phyloP scores from a whole-genome alignment of 2,113 vertebrate species.

The Bujurquina vittata region DNA sequence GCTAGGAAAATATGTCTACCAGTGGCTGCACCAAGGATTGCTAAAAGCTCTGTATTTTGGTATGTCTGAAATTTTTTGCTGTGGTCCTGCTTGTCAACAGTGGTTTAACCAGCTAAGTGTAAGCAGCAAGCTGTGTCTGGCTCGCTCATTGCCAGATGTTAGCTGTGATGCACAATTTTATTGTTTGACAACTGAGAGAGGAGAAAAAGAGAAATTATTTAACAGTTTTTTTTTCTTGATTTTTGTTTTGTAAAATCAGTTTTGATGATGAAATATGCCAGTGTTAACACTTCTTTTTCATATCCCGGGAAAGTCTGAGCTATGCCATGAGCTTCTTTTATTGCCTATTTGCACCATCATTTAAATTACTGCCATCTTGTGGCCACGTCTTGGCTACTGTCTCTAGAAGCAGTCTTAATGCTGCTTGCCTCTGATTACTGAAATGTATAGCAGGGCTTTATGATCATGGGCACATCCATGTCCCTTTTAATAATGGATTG shows the following conservation, averaged over 20 bases:
- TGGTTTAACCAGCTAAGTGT: conserved; percentile 6
- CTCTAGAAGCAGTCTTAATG: background rate
- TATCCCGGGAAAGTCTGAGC: background rate
- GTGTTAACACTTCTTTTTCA: background rate
- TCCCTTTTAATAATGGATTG: no score
- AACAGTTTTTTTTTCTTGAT: background rate
- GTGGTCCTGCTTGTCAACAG: background rate
- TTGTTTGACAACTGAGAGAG: background rate
- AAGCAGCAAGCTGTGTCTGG: conserved; percentile 2
- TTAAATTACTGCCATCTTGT: background rate
- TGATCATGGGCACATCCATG: no score
- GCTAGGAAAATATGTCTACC: background rate
- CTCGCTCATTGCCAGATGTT: background rate
- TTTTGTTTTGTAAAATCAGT: background rate
- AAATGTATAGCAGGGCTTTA: no score
- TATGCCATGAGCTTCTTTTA: background rate
- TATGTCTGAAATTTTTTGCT: conserved; percentile 5
- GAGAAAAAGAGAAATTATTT: background rate
- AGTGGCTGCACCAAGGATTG: background rate
- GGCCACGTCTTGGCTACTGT: background rate
- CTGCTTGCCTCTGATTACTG: background rate
- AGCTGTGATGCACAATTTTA: background rate
- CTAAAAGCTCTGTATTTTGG: background rate
- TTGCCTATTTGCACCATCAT: background rate
- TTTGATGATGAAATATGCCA: background rate